Percentiles rank a stretch among this genome's conserved stretches.
These are phyloP conservation scores for Scophthalmus maximus DNA, from an alignment of 2,113 vertebrate genomes.

Conservation along the genomic window DNA sequence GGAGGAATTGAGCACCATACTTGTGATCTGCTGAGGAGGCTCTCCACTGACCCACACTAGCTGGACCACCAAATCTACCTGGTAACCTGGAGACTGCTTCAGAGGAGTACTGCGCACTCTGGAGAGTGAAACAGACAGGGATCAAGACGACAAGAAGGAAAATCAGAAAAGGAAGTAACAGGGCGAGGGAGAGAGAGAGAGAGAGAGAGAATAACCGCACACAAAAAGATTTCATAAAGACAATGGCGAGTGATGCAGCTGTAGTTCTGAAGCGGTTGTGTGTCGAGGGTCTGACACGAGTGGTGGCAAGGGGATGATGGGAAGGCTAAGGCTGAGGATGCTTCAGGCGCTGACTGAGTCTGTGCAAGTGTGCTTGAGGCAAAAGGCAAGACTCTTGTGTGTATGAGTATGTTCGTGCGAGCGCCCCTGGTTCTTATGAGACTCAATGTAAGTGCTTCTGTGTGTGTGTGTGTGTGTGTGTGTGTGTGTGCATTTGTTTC, in stretches of 20 bases:
- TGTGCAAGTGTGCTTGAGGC: slow-evolving; percentile 66
- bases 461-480: neutral
- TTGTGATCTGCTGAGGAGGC: slow-evolving; percentile 97
- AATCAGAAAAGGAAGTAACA: neutral
- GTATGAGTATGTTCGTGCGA: slow-evolving; percentile 36
- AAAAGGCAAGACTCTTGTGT: slow-evolving; percentile 55
- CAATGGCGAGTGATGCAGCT: slow-evolving; percentile 48
- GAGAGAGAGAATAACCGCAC: neutral
- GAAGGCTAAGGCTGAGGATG: slow-evolving; percentile 51
- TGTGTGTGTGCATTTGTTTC: slow-evolving; percentile 33
- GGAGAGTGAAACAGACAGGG: slow-evolving; percentile 28
- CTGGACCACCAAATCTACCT: slow-evolving; percentile 95
- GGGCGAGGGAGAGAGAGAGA: neutral
- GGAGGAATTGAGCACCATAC: slow-evolving; percentile 93
- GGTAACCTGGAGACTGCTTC: slow-evolving; percentile 96
- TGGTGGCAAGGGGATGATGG: slow-evolving; percentile 49
- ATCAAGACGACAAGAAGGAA: neutral
- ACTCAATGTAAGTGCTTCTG: no score
- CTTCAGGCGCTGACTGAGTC: slow-evolving; percentile 58
- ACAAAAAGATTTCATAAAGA: slow-evolving; percentile 13
- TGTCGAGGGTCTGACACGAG: slow-evolving; percentile 51
- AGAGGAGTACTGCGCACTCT: slow-evolving; percentile 96
- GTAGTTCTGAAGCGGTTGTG: slow-evolving; percentile 40
- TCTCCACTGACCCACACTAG: slow-evolving; percentile 98
- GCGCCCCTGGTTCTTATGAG: slow-evolving; percentile 9